Evolutionary conservation across 1,140 invertebrate genomes (phyloP), one percentile per base, ranked within the genome.

Genomic region (Cryptotermes secundus): DNA sequence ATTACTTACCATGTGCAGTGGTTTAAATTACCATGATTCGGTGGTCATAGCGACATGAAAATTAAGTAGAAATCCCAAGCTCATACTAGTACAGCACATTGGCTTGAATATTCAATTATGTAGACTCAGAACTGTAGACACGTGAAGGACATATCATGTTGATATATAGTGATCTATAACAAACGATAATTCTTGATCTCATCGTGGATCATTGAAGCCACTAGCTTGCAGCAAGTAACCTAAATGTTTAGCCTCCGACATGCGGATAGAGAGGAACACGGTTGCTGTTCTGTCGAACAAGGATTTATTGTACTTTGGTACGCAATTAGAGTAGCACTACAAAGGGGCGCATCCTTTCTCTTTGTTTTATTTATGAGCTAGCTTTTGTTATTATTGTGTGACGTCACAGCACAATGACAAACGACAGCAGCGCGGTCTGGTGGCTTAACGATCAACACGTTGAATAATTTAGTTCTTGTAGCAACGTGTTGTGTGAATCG

Each of bases 361-460:
- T 72, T 72, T 72, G 59, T 72, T 72, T 72, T 31, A 72, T 72
- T 72, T 72, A 72, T 72, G 59, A 72, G 59, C 14, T 7, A 72
- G 59, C 59, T 72, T 72, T 72, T 72, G 59, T 72, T 31, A 16
- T 72, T n/a, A 26, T 31, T 9, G n/a, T 72, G 59, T 31, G 59
- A 72, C n/a, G 59, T 72, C 59, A 72, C 26, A 72, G 14, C 26
- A 72, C n/a, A 31, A 72, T 72, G 31, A 72, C n/a, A 26, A 31
- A 31, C 1, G 59, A 72, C 59, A 72, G 14, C 26, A 72, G 59
- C 26, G n/a, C 59, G n/a, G 59, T 72, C 26, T 72, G 59, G 59
- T 72, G n/a, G 59, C n/a, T 31, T 7, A n/a, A 31, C 59, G 59
- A 72, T 72, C 26, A 72, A 49, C 26, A 6, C 4, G n/a, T 6